Base-by-base conservation (phyloP, 2,797 vertebrate genomes). In the Hypotaenidia okinawae region DNA sequence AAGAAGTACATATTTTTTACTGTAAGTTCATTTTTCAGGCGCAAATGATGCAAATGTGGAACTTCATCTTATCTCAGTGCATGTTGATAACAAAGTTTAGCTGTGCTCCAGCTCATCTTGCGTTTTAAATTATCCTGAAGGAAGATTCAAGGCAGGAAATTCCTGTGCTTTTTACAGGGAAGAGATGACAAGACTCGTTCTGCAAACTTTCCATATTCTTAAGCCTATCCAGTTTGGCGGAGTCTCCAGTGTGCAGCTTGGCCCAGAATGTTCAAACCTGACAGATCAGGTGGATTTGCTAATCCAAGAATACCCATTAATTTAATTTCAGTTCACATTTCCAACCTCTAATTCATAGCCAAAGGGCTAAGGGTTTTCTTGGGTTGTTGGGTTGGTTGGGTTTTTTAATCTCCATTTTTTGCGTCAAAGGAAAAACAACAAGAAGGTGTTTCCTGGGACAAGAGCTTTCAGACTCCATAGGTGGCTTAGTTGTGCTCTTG, bases 161-260 rank as follows among this genome's bases (percentile, higher is more conserved):
- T 17, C 25, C 10, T 5, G 2, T 61, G 30, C 8, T 66, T 47
- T 67, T 69, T 37, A 30, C 5, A 55, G 30, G 23, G 39, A 57
- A 23, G 22, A n/a, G 51, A 79, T 32, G 32, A 18, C 16, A 32
- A 45, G 39, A 6, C 9, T 54, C 67, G 27, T 18, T 69, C 35
- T 39, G 70, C 24, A 66, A 57, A 13, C 19, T 61, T 57, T 32
- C 17, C 3, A 0, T 32, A 0, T 67, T 47, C 35, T 66, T 18
- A 1, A 22, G 3, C 0, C 5, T 55, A 4, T 3, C 4, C 14
- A 11, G 59, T 3, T 17, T 62, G 78, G 39, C n/a, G 11, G 18
- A 51, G 32, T 19, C 47, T 7, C 35, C 25, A 13, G 16, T 23
- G 35, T 47, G 24, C 66, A 10, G 22, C 3, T 41, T 51, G 30